Percentiles rank a stretch among this genome's conserved stretches.
These are phyloP conservation scores for Acanthosepion esculentum DNA, from an alignment of 2,888 invertebrate species.

Conservation along the genomic window DNA sequence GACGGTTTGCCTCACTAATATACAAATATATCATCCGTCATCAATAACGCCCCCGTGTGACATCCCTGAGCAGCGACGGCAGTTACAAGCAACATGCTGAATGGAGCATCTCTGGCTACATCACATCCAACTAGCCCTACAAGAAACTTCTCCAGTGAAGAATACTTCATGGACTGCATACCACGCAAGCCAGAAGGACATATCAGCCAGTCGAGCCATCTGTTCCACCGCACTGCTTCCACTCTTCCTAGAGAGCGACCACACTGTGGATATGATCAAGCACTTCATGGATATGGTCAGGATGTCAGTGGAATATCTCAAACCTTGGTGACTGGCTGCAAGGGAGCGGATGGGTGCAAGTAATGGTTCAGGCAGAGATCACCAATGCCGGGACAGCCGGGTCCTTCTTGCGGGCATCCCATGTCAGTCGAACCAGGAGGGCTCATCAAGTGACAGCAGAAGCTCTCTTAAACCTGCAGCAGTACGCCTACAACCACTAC, in stretches of 20 bases:
- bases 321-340: constrained; percentile 58
- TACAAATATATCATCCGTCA: too few relatives aligned
- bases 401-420: too few relatives aligned
- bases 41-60: too few relatives aligned
- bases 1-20: too few relatives aligned
- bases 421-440: constrained; percentile 49
- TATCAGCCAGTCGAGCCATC: not conserved
- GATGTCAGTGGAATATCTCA: constrained; percentile 52
- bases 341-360: constrained; percentile 57
- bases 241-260: constrained; percentile 53
- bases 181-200: too few relatives aligned
- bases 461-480: constrained; percentile 51
- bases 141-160: too few relatives aligned
- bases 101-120: too few relatives aligned
- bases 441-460: constrained; percentile 59
- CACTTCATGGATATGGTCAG: constrained; percentile 54
- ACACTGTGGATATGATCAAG: constrained; percentile 53
- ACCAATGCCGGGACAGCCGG: constrained; percentile 51
- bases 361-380: constrained; percentile 53
- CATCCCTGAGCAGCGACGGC: too few relatives aligned
- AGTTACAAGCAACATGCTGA: too few relatives aligned
- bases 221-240: constrained; percentile 51
- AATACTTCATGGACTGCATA: too few relatives aligned
- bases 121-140: too few relatives aligned
- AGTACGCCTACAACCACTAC: constrained; percentile 49